A percentile compares a stretch with the other conserved stretches of the same genome.
phyloP scores from a whole-genome alignment of 2,113 vertebrate genomes.

The Gadus chalcogrammus region DNA sequence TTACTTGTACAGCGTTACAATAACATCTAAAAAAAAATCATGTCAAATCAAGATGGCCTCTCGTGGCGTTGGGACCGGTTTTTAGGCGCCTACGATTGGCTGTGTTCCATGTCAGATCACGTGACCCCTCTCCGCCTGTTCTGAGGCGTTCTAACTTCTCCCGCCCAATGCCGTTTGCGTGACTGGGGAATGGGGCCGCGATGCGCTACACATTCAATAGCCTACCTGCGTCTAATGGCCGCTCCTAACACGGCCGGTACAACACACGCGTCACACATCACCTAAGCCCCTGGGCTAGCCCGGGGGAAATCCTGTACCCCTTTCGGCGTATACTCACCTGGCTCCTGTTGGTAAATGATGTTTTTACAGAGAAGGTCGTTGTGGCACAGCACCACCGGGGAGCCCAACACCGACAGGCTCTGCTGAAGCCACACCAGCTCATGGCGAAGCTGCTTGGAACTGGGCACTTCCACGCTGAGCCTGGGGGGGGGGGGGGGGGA shows the following conservation, averaged over 20 bases:
- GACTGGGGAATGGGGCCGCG: slow-evolving; percentile 26
- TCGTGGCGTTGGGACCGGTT: not conserved
- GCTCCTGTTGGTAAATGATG: slow-evolving; percentile 93
- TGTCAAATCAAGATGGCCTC: not conserved
- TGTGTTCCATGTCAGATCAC: not conserved
- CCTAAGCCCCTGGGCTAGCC: not conserved
- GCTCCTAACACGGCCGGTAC: slow-evolving; percentile 19
- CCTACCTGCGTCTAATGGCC: slow-evolving; percentile 44
- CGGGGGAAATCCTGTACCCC: slow-evolving; percentile 9
- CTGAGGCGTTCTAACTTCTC: slow-evolving; percentile 40
- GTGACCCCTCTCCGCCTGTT: slow-evolving; percentile 8
- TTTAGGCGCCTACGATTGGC: not conserved
- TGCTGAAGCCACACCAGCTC: slow-evolving; percentile 95
- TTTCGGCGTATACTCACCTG: slow-evolving; percentile 77
- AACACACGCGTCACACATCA: not conserved
- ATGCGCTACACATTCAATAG: slow-evolving; percentile 27
- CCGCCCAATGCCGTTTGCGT: slow-evolving; percentile 18
- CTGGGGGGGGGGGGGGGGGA: slow-evolving; percentile 57
- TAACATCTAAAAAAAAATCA: not conserved
- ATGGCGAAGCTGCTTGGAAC: slow-evolving; percentile 78
- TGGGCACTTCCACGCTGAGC: slow-evolving; percentile 84
- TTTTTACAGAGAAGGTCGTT: slow-evolving; percentile 99
- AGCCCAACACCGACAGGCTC: slow-evolving; percentile 85
- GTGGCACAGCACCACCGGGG: slow-evolving; percentile 96
- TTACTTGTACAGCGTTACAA: not conserved